phyloP scores from a whole-genome alignment of 2,888 invertebrate genomes.

The Sarcophaga variegata region DNA sequence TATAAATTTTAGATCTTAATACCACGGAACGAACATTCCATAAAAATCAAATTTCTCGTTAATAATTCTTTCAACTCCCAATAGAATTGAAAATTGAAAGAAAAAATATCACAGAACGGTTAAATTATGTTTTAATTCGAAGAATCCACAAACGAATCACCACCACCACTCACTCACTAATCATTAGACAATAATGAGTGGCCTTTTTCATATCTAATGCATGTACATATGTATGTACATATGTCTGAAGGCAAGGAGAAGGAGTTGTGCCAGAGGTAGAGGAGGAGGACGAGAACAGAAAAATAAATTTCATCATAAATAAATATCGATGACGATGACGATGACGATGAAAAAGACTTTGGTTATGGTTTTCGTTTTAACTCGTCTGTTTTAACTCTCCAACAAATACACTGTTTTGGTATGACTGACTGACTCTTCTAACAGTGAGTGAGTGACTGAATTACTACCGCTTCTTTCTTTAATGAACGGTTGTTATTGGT shows the following conservation, averaged over 20 bases:
- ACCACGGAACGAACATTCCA: background rate
- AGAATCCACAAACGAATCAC: constrained; percentile 31
- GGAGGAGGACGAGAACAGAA: background rate
- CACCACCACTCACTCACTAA: constrained; percentile 38
- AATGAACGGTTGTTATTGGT: constrained; percentile 48
- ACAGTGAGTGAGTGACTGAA: background rate
- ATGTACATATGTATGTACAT: background rate
- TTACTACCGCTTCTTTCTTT: constrained; percentile 15
- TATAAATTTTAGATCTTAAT: too few relatives aligned
- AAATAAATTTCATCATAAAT: constrained; percentile 54
- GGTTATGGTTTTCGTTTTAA: background rate
- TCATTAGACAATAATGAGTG: constrained; percentile 56
- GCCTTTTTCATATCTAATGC: constrained; percentile 19
- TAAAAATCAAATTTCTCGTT: constrained; percentile 26
- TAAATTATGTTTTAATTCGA: constrained; percentile 37
- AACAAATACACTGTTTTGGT: background rate
- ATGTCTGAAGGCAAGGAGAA: background rate
- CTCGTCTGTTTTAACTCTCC: too few relatives aligned
- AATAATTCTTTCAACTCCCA: constrained; percentile 12
- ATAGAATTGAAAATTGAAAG: constrained; percentile 29
- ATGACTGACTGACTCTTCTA: background rate
- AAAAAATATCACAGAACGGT: constrained; percentile 1
- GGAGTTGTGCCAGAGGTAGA: background rate
- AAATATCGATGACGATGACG: constrained; percentile 26
- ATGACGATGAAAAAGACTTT: constrained; percentile 8